These are phyloP conservation scores for Meloe dianella DNA, from an alignment of 2,888 invertebrate species.

Conservation along the genomic window DNA sequence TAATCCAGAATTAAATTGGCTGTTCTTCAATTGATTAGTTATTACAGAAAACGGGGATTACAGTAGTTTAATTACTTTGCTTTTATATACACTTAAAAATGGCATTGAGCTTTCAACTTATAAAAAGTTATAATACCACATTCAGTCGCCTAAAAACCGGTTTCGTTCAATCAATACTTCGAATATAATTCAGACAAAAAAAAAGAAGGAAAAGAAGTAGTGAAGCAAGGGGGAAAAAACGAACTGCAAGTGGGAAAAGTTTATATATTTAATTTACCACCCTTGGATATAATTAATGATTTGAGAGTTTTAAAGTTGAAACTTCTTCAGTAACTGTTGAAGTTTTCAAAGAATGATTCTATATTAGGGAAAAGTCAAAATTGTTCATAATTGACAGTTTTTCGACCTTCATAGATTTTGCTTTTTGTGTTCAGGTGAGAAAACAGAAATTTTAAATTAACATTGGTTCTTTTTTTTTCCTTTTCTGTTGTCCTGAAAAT, in stretches of 20 bases:
- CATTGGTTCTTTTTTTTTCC: not conserved
- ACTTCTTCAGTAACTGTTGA: not conserved
- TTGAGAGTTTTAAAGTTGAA: conserved; percentile 8
- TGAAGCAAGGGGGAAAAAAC: not conserved
- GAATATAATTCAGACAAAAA: not conserved
- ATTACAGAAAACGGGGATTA: not conserved
- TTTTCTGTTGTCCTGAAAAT: too few relatives aligned
- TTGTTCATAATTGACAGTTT: conserved; percentile 9
- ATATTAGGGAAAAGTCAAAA: not conserved
- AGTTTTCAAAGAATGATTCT: not conserved
- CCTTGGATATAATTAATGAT: conserved; percentile 10
- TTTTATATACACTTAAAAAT: not conserved
- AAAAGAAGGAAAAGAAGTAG: not conserved
- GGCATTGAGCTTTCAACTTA: not conserved
- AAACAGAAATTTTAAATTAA: not conserved
- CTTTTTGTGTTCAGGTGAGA: not conserved
- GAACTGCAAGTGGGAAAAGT: not conserved
- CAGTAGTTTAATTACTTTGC: not conserved
- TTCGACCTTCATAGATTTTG: not conserved
- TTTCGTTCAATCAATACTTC: not conserved
- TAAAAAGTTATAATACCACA: not conserved
- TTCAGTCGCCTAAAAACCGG: not conserved
- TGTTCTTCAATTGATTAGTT: conserved; percentile 4
- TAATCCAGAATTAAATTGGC: conserved; percentile 9
- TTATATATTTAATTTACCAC: conserved; percentile 11